phyloP scores from a whole-genome alignment of 2,888 invertebrate species.

The Leucophenga maculata region DNA sequence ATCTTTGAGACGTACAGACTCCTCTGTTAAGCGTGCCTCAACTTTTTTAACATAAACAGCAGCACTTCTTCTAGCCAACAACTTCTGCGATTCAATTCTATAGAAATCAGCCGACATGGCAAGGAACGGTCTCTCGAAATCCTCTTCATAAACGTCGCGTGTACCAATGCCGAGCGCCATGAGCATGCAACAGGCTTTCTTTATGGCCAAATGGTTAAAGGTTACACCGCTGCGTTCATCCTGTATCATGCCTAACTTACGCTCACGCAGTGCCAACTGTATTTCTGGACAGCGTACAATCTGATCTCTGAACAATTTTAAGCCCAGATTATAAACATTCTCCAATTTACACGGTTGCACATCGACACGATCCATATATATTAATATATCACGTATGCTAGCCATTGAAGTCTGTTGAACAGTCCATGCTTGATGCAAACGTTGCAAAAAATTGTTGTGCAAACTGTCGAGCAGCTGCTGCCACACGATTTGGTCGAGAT shows the following conservation, averaged over 20 bases:
- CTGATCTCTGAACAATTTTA: slow-evolving; percentile 98
- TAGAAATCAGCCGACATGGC: slow-evolving; percentile 98
- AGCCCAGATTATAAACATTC: slow-evolving; percentile 98
- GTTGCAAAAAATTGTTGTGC: slow-evolving; percentile 96
- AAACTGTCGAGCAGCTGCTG: slow-evolving; percentile 93
- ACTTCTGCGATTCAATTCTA: slow-evolving; percentile 98
- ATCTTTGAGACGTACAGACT: slow-evolving; percentile 93
- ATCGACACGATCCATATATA: slow-evolving; percentile 99
- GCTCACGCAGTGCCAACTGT: slow-evolving; percentile 93
- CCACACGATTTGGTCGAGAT: slow-evolving; percentile 95
- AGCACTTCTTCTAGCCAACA: slow-evolving; percentile 97
- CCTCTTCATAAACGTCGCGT: slow-evolving; percentile 96
- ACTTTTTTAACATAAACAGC: slow-evolving; percentile 99
- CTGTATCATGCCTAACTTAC: slow-evolving; percentile 94
- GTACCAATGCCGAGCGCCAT: slow-evolving; percentile 97
- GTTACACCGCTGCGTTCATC: slow-evolving; percentile 97
- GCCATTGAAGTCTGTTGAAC: slow-evolving; percentile 99
- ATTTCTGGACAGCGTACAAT: slow-evolving; percentile 97
- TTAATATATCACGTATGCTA: slow-evolving; percentile 99
- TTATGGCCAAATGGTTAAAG: slow-evolving; percentile 95
- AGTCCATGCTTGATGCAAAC: slow-evolving; percentile 97
- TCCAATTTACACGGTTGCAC: slow-evolving; percentile 99
- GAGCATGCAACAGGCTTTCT: slow-evolving; percentile 99
- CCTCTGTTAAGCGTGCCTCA: slow-evolving; percentile 96
- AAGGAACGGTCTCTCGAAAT: slow-evolving; percentile 98